Evolutionary conservation across 2,113 vertebrate genomes (phyloP), one percentile per base, ranked within the genome.

Genomic region (Ceuthmochares aereus): DNA sequence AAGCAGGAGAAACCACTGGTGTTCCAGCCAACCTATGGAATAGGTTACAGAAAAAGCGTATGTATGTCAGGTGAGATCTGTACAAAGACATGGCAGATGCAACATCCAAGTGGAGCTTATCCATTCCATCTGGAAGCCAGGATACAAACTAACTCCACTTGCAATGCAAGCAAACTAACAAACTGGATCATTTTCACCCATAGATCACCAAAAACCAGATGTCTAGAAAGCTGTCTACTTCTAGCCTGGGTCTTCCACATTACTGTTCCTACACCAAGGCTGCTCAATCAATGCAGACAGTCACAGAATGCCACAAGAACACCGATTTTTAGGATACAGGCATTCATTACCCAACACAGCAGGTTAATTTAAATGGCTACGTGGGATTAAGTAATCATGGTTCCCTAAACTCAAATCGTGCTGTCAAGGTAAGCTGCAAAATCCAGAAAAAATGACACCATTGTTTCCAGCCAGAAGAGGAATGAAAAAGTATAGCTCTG

Each of bases 1-100:
- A 22, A 37, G 49, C 40, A 37, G 14, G 56, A 49, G 42, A 7
- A 84, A 49, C 43, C 68, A 12, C 7, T 4, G 2, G 34, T 4
- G 19, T 6, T 17, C n/a, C 32, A 37, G 15, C 13, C 13, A 7
- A 19, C 3, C 60, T 20, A 27, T 27, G 36, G 36, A 37, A 37
- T 23, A 49, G 21, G 21, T 49, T 11, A 49, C 47, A 47, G 40
- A 47, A 47, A 17, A 17, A 47, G 17, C 19, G 7, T 47, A 19
- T 47, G 45, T 20, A 19, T 19, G 45, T 19, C 45, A 20, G 40
- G 7, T 6, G 25, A 88, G 30, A n/a, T 25, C 36, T 3, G 5
- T 1, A 1, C 1, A 42, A 43, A 4, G 5, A 20, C 1, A 10
- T 0, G 8, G 37, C 32, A 73, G n/a, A 55, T 2, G 20, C 55